phyloP scores from a whole-genome alignment of 1,140 invertebrate species.

The Elymnias hypermnestra region DNA sequence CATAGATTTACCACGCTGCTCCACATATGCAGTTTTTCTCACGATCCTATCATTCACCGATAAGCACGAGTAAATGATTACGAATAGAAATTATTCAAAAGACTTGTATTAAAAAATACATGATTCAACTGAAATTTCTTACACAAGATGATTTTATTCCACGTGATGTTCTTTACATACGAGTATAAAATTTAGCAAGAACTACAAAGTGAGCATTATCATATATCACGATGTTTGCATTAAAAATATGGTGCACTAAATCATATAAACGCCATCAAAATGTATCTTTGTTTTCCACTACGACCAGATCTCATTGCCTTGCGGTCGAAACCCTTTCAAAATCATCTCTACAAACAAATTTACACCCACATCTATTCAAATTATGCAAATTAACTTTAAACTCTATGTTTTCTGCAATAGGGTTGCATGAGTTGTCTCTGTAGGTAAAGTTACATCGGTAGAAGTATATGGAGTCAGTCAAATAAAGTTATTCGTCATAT shows the following conservation, averaged over 20 bases:
- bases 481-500: conserved; percentile 69
- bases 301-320: conserved; percentile 59
- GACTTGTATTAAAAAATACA: too few relatives aligned
- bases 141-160: too few relatives aligned
- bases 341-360: conserved; percentile 31
- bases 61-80: too few relatives aligned
- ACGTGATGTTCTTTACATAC: too few relatives aligned
- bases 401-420: conserved; percentile 13
- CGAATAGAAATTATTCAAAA: too few relatives aligned
- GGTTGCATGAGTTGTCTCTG: not conserved
- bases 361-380: not conserved
- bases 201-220: conserved; percentile 4
- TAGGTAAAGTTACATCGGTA: conserved; percentile 22
- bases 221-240: conserved; percentile 11
- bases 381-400: conserved; percentile 6
- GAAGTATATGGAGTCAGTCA: conserved; percentile 60
- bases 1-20: too few relatives aligned
- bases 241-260: conserved; percentile 40
- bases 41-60: too few relatives aligned
- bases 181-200: not conserved
- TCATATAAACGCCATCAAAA: conserved; percentile 50
- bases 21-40: too few relatives aligned
- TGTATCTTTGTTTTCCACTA: conserved; percentile 64
- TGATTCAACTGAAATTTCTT: too few relatives aligned
- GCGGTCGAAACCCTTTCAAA: conserved; percentile 55